Conservation (phyloP, 2,888 invertebrate genomes). For the Scotopteryx bipunctaria region DNA sequence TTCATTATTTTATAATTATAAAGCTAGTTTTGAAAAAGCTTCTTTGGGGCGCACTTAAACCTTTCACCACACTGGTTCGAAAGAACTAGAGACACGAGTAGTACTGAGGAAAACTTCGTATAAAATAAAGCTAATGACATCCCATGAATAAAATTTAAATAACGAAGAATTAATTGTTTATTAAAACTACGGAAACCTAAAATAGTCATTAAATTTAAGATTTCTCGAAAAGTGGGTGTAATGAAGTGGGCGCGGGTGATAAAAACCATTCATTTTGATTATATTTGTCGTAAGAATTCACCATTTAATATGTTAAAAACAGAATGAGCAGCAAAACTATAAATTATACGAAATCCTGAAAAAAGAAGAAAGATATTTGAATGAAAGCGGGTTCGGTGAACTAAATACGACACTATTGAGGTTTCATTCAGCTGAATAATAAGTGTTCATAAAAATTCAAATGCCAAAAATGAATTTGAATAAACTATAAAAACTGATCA, state of each 20-base stretch:
- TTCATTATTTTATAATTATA: too few species aligned
- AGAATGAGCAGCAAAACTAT: background rate
- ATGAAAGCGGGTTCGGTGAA: conserved; percentile 31
- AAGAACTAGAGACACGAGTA: too few species aligned
- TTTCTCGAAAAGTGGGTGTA: conserved; percentile 19
- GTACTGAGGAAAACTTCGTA: too few species aligned
- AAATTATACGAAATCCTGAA: conserved; percentile 5
- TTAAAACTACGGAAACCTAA: conserved; percentile 1
- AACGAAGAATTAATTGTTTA: conserved; percentile 13
- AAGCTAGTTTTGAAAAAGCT: too few species aligned
- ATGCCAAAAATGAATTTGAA: conserved; percentile 13
- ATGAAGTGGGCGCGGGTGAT: conserved; percentile 24
- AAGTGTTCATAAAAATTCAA: conserved; percentile 18
- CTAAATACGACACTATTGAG: conserved; percentile 27
- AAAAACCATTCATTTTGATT: conserved; percentile 25
- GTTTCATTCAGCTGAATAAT: conserved; percentile 19
- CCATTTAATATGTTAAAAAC: background rate
- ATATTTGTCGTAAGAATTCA: conserved; percentile 9
- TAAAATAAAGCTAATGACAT: background rate
- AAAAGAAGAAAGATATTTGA: conserved; percentile 4
- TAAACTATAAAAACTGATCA: conserved; percentile 10
- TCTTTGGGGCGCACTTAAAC: too few species aligned
- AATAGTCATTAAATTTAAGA: conserved; percentile 13
- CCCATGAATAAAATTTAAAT: conserved; percentile 17
- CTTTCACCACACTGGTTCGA: too few species aligned